phyloP scores from a whole-genome alignment of 2,888 invertebrate genomes.

The Emmelina monodactyla region DNA sequence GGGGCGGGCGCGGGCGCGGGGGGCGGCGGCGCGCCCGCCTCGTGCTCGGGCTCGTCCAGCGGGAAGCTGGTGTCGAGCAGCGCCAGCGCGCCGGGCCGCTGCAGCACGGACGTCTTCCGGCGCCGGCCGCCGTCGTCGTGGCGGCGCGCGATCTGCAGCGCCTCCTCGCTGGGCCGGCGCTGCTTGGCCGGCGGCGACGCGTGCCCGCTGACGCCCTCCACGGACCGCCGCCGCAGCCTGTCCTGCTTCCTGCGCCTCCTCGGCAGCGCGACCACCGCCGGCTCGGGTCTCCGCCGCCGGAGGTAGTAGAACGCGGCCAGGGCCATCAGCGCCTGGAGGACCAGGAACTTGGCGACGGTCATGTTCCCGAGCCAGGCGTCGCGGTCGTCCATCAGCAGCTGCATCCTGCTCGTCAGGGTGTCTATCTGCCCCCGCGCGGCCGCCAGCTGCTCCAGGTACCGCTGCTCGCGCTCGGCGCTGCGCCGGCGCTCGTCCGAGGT shows the following conservation, averaged over 20 bases:
- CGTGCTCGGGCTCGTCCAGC: conserved; percentile 65
- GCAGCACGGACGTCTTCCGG: conserved; percentile 51
- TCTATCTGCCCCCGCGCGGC: conserved; percentile 71
- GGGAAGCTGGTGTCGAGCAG: conserved; percentile 59
- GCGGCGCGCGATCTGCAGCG: conserved; percentile 67
- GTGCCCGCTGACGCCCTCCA: conserved; percentile 69
- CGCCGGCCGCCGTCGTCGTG: conserved; percentile 63
- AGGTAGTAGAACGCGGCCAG: conserved; percentile 59
- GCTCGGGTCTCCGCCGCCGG: conserved; percentile 39
- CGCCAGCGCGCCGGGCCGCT: conserved; percentile 42
- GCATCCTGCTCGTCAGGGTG: conserved; percentile 68
- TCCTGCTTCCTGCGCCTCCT: conserved; percentile 45
- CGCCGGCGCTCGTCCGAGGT: conserved; percentile 76
- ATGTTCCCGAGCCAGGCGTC: conserved; percentile 70
- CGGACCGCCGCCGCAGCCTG: conserved; percentile 67
- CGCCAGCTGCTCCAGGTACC: conserved; percentile 80
- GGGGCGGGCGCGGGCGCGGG: conserved; percentile 39
- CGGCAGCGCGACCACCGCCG: conserved; percentile 27
- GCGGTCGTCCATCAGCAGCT: conserved; percentile 66
- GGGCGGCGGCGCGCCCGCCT: conserved; percentile 49
- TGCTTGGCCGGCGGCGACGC: conserved; percentile 62
- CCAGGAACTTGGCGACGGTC: conserved; percentile 62
- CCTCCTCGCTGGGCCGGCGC: conserved; percentile 79
- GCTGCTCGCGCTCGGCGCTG: conserved; percentile 77
- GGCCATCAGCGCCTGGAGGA: conserved; percentile 55